Evolutionary conservation across 2,113 vertebrate species (phyloP).

Genomic region (Notechis scutatus): DNA sequence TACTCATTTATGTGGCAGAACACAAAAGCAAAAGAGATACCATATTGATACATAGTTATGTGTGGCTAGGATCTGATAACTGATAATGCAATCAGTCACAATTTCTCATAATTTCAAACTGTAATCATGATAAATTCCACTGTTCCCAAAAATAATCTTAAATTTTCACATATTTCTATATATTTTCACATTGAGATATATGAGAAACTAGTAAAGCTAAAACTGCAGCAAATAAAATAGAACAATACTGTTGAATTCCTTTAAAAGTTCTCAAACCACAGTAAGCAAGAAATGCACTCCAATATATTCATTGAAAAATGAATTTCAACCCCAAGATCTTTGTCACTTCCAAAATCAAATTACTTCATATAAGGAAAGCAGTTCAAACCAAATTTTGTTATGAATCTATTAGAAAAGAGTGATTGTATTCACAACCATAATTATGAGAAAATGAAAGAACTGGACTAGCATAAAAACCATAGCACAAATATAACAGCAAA

Average conservation of each 20-base stretch:
- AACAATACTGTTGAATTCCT: conserved; percentile 46
- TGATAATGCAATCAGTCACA: neutral
- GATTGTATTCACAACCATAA: neutral
- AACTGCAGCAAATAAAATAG: conserved; percentile 44
- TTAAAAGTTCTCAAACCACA: conserved; percentile 76
- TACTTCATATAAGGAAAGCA: neutral
- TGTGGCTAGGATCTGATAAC: neutral
- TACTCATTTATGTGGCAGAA: neutral
- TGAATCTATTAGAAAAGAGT: conserved; percentile 3
- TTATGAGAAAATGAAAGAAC: conserved; percentile 12
- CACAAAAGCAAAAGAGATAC: neutral
- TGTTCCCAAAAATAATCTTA: neutral
- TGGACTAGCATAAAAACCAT: neutral
- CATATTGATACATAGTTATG: neutral
- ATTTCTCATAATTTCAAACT: conserved; percentile 20
- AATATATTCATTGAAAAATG: neutral
- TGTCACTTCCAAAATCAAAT: neutral
- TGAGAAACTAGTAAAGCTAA: conserved; percentile 59
- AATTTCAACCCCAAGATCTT: neutral
- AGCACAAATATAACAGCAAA: conserved; percentile 15
- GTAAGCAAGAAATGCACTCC: conserved; percentile 62
- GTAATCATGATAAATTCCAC: neutral
- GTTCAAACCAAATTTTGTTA: neutral
- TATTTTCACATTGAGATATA: conserved; percentile 59
- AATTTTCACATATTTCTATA: neutral